Conservation (phyloP, 1,140 invertebrate genomes). For the Drosophila pseudoobscura region DNA sequence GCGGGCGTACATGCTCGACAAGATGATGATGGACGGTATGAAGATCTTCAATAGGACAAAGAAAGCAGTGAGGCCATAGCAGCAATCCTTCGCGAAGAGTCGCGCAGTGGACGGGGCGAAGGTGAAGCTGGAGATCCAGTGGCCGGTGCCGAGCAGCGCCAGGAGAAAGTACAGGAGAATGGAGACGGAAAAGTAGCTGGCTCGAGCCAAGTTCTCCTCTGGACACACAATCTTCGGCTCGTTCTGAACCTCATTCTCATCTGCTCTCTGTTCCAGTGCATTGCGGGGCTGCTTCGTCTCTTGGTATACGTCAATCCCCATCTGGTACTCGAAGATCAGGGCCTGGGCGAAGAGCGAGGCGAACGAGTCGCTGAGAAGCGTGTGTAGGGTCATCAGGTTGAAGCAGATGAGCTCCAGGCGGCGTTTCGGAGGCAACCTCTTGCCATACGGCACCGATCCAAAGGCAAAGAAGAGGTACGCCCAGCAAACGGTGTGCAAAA, state of each 20-base stretch:
- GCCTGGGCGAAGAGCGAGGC: constrained; percentile 87
- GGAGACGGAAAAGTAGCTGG: constrained; percentile 59
- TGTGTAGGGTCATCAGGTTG: constrained; percentile 84
- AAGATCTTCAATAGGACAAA: constrained; percentile 94
- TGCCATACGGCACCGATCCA: constrained; percentile 59
- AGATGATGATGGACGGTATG: constrained; percentile 92
- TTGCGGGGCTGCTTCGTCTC: not conserved
- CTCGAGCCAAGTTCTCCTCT: too few species aligned
- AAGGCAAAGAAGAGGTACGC: constrained; percentile 51
- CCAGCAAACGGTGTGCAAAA: constrained; percentile 85
- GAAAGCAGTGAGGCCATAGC: constrained; percentile 93
- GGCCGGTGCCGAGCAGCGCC: constrained; percentile 98
- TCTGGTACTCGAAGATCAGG: constrained; percentile 72
- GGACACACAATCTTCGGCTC: not conserved
- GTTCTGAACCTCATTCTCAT: not conserved
- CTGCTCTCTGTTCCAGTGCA: not conserved
- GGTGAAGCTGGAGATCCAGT: constrained; percentile 95
- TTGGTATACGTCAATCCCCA: constrained; percentile 38
- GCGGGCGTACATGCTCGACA: constrained; percentile 50
- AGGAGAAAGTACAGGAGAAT: constrained; percentile 91
- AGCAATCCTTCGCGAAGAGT: constrained; percentile 95
- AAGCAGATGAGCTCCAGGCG: constrained; percentile 84
- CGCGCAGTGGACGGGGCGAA: constrained; percentile 96
- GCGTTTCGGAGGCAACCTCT: constrained; percentile 79
- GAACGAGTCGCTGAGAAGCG: constrained; percentile 86